Evolutionary conservation across 1,140 invertebrate species (phyloP).

Genomic region (Tetragonula clypearis): DNA sequence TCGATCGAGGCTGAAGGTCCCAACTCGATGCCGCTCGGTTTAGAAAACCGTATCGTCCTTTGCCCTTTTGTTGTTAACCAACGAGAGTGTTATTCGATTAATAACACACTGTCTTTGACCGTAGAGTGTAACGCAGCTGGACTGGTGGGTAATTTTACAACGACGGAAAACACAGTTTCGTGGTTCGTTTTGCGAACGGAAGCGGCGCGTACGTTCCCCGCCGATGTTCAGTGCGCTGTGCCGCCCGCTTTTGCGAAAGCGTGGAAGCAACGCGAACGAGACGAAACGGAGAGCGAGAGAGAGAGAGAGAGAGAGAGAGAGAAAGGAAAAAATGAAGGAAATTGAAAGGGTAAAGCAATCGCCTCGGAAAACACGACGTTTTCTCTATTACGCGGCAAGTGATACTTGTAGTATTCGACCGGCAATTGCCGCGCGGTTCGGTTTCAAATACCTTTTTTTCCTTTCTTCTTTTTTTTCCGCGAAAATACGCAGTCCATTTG

Average conservation of each 20-base stretch:
- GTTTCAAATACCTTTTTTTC: background rate
- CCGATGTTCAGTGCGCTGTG: no score
- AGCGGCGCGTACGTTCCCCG: background rate
- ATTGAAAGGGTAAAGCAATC: background rate
- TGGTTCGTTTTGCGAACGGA: background rate
- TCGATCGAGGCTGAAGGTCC: no score
- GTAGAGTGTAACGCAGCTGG: background rate
- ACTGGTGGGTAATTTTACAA: background rate
- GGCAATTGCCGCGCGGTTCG: no score
- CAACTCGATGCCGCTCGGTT: no score
- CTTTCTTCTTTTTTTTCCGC: background rate
- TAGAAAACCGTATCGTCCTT: background rate
- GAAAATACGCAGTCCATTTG: slow-evolving; percentile 23
- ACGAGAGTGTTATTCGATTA: background rate
- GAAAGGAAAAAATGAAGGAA: background rate
- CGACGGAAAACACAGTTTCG: background rate
- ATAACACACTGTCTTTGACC: background rate
- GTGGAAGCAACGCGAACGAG: background rate
- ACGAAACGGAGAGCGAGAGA: background rate
- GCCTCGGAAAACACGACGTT: background rate
- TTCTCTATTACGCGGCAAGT: background rate
- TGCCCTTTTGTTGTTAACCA: background rate
- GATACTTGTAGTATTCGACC: background rate
- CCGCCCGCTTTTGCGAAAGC: background rate
- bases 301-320: no score